Evolutionary conservation across 1,140 invertebrate species (phyloP).

Genomic region (Danaus plexippus): DNA sequence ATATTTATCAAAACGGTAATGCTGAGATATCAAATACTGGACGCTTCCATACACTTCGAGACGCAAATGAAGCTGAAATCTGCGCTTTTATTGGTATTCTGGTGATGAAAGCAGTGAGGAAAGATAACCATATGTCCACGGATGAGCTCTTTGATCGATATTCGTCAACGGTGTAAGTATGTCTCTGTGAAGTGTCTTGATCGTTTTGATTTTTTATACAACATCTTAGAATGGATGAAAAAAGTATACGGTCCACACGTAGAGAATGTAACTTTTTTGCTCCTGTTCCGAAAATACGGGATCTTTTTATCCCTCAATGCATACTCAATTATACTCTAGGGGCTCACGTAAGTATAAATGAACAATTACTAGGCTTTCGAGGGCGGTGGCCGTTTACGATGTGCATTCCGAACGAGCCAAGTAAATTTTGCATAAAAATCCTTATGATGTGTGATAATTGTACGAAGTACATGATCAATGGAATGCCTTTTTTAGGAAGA

Average conservation of each 20-base stretch:
- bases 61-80: too few relatives aligned
- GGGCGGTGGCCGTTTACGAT: slow-evolving; percentile 14
- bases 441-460: too few relatives aligned
- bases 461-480: too few relatives aligned
- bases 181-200: slow-evolving; percentile 24
- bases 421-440: slow-evolving; percentile 11
- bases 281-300: slow-evolving; percentile 23
- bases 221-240: slow-evolving; percentile 29
- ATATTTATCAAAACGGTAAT: slow-evolving; percentile 5
- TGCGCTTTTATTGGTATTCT: slow-evolving; percentile 16
- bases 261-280: slow-evolving; percentile 16
- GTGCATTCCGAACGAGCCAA: slow-evolving; percentile 18
- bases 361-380: slow-evolving; percentile 13
- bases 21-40: too few relatives aligned
- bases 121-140: slow-evolving; percentile 21
- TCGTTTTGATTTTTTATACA: slow-evolving; percentile 25
- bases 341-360: slow-evolving; percentile 11
- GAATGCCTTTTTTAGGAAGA: too few relatives aligned
- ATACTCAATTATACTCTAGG: slow-evolving; percentile 20
- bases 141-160: slow-evolving; percentile 16
- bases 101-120: slow-evolving; percentile 15
- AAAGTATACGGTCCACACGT: slow-evolving; percentile 15
- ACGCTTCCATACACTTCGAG: too few relatives aligned
- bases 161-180: slow-evolving; percentile 5
- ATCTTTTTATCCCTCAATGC: slow-evolving; percentile 24